phyloP scores from a whole-genome alignment of 2,113 vertebrate species.

The Ictalurus punctatus region DNA sequence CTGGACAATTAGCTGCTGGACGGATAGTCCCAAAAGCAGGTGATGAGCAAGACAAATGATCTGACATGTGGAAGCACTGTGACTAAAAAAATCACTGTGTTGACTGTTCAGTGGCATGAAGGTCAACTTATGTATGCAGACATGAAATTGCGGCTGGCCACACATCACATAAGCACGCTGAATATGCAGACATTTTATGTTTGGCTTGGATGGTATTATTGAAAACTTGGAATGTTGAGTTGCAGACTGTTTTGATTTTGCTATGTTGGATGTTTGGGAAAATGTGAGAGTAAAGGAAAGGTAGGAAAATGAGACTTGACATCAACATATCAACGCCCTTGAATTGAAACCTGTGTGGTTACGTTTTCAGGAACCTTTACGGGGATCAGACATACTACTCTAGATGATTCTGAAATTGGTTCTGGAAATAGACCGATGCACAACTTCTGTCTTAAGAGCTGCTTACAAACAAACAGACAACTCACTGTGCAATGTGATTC shows the following conservation, averaged over 20 bases:
- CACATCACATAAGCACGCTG: no score
- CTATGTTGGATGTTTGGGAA: neutral
- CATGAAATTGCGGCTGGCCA: neutral
- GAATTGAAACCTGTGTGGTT: neutral
- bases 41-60: neutral
- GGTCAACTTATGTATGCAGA: neutral
- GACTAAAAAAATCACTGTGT: neutral
- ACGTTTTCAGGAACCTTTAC: neutral
- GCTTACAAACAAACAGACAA: neutral
- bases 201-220: neutral
- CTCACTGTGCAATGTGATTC: neutral
- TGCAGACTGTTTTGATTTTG: neutral
- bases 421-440: neutral
- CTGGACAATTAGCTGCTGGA: neutral
- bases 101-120: neutral
- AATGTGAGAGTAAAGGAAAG: neutral
- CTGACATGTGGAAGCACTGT: neutral
- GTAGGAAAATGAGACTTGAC: neutral
- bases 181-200: no score
- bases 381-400: neutral
- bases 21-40: neutral
- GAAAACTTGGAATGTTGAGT: neutral
- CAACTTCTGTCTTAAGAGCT: neutral
- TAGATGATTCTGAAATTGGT: neutral
- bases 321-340: neutral